phyloP scores from a whole-genome alignment of 1,140 invertebrate species.

The Drosophila kohkoa region DNA sequence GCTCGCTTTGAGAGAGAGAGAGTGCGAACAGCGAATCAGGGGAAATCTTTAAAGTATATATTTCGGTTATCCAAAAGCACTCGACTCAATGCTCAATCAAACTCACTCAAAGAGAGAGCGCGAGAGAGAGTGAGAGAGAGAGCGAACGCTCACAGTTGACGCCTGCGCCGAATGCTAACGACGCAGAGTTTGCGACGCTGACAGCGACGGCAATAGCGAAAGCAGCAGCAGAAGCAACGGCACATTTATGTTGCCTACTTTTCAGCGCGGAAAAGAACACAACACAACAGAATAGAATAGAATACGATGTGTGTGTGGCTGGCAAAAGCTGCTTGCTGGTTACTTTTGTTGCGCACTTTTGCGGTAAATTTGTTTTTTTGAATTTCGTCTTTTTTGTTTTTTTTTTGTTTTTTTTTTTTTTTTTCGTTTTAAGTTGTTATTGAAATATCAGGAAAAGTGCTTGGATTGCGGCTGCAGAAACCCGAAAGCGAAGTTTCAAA shows the following conservation, averaged over 20 bases:
- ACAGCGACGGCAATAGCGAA: slow-evolving; percentile 20
- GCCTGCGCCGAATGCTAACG: slow-evolving; percentile 51
- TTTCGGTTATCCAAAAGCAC: slow-evolving; percentile 6
- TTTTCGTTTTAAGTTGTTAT: not conserved
- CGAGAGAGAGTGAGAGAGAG: slow-evolving; percentile 6
- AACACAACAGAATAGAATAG: not conserved
- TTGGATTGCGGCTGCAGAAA: too few species aligned
- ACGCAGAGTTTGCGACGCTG: slow-evolving; percentile 10
- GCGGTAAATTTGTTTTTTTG: slow-evolving; percentile 31
- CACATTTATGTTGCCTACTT: slow-evolving; percentile 66
- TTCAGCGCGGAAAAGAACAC: slow-evolving; percentile 42
- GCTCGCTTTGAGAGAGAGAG: slow-evolving; percentile 47
- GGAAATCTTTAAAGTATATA: slow-evolving; percentile 70
- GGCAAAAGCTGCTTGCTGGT: slow-evolving; percentile 13
- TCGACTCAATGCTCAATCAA: not conserved
- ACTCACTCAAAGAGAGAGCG: not conserved
- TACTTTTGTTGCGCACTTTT: slow-evolving; percentile 26
- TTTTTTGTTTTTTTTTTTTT: slow-evolving; percentile 4
- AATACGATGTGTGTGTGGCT: not conserved
- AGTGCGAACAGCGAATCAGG: slow-evolving; percentile 65
- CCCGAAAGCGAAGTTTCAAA: too few species aligned
- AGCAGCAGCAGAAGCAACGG: not conserved
- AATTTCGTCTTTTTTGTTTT: slow-evolving; percentile 17
- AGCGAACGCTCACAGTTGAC: slow-evolving; percentile 37
- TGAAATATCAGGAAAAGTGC: too few species aligned